Evolutionary conservation across 2,888 invertebrate genomes (phyloP).

Genomic region (Zaprionus bogoriensis): DNA sequence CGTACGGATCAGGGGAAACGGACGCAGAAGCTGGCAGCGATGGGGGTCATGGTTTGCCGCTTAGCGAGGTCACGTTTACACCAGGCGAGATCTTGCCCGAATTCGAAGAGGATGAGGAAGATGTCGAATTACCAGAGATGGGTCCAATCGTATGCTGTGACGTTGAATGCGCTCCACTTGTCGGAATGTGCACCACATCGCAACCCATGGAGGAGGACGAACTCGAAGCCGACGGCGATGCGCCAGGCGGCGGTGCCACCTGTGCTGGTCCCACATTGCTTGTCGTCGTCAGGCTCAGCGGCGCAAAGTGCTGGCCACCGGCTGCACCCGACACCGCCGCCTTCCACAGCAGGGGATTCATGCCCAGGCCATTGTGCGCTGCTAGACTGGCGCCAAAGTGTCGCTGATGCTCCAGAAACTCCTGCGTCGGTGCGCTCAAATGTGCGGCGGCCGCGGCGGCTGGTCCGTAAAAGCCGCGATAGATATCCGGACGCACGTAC

Average conservation of each 20-base stretch:
- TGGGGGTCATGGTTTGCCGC: conserved; percentile 82
- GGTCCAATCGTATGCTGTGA: conserved; percentile 74
- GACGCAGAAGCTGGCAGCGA: conserved; percentile 54
- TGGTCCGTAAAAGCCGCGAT: conserved; percentile 89
- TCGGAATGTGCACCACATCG: conserved; percentile 80
- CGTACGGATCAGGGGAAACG: conserved; percentile 58
- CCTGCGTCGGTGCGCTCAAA: conserved; percentile 82
- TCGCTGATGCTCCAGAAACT: conserved; percentile 85
- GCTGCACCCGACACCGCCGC: conserved; percentile 81
- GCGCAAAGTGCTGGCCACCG: conserved; percentile 81
- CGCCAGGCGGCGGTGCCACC: conserved; percentile 82
- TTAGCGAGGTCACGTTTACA: conserved; percentile 78
- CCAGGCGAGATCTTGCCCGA: conserved; percentile 82
- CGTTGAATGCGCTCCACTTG: conserved; percentile 53
- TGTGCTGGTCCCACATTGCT: conserved; percentile 69
- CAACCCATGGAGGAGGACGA: conserved; percentile 83
- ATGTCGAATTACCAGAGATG: conserved; percentile 81
- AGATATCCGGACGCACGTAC: conserved; percentile 90
- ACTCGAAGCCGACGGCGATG: conserved; percentile 84
- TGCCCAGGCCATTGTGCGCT: conserved; percentile 82
- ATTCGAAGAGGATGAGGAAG: conserved; percentile 81
- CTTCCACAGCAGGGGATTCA: conserved; percentile 83
- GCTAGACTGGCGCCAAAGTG: conserved; percentile 85
- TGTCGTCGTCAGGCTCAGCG: conserved; percentile 82
- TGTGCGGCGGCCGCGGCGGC: conserved; percentile 86